Conservation (phyloP, 2,113 vertebrate genomes). For the Hippotragus niger region DNA sequence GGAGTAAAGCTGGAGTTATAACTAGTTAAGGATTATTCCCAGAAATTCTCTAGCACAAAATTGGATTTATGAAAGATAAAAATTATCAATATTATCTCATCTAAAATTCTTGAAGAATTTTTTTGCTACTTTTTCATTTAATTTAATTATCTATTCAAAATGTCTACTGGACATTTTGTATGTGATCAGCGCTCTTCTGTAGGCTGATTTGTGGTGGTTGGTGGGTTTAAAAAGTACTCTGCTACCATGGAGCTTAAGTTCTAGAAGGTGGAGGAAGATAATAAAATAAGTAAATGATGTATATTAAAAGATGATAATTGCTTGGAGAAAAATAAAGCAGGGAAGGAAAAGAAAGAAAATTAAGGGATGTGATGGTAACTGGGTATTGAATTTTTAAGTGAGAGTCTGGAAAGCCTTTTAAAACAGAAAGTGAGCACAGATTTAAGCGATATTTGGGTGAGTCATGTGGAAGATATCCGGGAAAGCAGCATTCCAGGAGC, state of each 20-base stretch:
- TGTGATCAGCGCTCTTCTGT: background rate
- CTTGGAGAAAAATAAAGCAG: background rate
- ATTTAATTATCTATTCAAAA: background rate
- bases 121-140: background rate
- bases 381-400: background rate
- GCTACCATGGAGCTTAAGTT: background rate
- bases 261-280: background rate
- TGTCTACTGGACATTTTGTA: background rate
- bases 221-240: background rate
- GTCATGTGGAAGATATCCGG: background rate
- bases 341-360: background rate
- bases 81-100: background rate
- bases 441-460: background rate
- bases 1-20: background rate
- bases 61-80: constrained; percentile 10
- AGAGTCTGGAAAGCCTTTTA: background rate
- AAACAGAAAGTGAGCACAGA: background rate
- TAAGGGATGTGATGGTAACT: background rate
- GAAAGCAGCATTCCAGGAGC: background rate
- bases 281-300: background rate
- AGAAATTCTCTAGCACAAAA: background rate
- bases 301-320: background rate
- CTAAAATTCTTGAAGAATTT: background rate
- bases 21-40: background rate
- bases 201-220: background rate